Conservation (phyloP, 2,888 invertebrate genomes). For the Onchidella celtica region DNA sequence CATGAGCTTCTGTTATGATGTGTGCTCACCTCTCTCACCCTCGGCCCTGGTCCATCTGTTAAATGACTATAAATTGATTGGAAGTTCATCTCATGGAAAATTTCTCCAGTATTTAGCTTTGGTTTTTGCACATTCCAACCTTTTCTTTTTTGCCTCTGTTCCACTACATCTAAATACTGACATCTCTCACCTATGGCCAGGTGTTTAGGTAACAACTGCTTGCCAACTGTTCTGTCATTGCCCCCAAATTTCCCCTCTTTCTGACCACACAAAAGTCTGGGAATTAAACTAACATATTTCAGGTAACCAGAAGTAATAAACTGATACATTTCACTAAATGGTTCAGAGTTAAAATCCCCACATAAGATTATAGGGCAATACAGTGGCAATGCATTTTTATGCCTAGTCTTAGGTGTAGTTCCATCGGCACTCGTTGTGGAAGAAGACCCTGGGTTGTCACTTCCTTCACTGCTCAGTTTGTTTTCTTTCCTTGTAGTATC, state of each 20-base stretch:
- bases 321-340: constrained; percentile 87
- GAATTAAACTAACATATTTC: constrained; percentile 73
- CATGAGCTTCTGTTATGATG: constrained; percentile 87
- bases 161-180: constrained; percentile 68
- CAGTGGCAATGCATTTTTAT: constrained; percentile 55
- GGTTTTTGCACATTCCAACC: not conserved
- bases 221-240: constrained; percentile 49
- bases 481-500: not conserved
- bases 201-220: constrained; percentile 75
- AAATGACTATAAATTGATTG: constrained; percentile 85
- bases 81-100: constrained; percentile 86
- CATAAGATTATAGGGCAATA: constrained; percentile 91
- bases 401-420: not conserved
- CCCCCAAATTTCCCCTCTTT: constrained; percentile 62
- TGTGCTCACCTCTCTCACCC: constrained; percentile 86
- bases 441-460: not conserved
- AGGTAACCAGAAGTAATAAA: constrained; percentile 86
- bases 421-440: not conserved
- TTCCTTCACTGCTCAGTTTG: not conserved
- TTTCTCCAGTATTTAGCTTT: constrained; percentile 81
- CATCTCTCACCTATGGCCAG: constrained; percentile 81
- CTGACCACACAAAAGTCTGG: constrained; percentile 79
- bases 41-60: constrained; percentile 61
- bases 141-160: not conserved
- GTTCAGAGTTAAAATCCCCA: constrained; percentile 95